Base-by-base conservation (phyloP, 2,113 vertebrate genomes). In the Dolichotis patagonum region DNA sequence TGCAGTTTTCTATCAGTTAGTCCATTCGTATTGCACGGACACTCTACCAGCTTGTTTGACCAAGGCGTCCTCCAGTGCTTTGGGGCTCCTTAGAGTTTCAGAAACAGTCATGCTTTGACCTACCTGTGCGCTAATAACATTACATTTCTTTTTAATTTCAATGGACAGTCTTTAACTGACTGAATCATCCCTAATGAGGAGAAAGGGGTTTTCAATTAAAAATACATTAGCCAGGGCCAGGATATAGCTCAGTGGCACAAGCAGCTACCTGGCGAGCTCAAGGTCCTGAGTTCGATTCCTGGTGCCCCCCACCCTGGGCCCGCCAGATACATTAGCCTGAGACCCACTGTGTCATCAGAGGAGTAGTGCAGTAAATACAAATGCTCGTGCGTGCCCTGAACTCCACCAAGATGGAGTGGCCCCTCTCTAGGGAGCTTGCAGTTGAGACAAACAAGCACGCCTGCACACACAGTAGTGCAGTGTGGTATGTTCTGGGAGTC, bases 51-150 rank as follows among this genome's bases (percentile, higher is more conserved):
- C 85, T 92, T 88, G 58, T 65, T 86, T 92, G 85, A n/a, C 80
- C 91, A 73, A 95, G 67, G 17, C 16, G 20, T 52, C 6, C 54
- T 95, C 0, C 86, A 46, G 60, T 89, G 38, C 85, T 89, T 35
- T n/a, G 65, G 38, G 56, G 49, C 56, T 96, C 14, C 12, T 89
- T 89, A 73, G 38, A 91, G 93, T 94, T 80, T 83, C 28, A 96
- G n/a, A 92, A 89, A 75, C n/a, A 88, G 11, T 58, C n/a, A 12
- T 58, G 49, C 80, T 95, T 91, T 67, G 81, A 60, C 52, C 71
- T 82, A 85, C 94, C 54, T 89, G 19, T 69, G 67, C 91, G 75
- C 8, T 65, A 75, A 85, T 54, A 69, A 38, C 75, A 73, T 73
- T 71, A 62, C 9, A 5, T 71, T 92, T 84, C 46, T 84, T 88